Evolutionary conservation across 2,797 vertebrate species (phyloP).

Genomic region (Manis pentadactyla): DNA sequence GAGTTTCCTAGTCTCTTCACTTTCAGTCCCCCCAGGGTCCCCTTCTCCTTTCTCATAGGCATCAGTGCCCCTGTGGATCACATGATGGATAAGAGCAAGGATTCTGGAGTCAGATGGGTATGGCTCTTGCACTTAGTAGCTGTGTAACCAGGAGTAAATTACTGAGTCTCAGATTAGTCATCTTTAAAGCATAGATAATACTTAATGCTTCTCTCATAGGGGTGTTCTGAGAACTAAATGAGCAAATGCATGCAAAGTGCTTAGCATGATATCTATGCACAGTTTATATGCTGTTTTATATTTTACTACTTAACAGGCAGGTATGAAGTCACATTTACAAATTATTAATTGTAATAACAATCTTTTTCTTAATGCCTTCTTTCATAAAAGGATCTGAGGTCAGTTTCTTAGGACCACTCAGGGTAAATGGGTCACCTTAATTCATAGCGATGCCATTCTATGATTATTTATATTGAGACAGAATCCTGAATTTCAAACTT

Average conservation of each 20-base stretch:
- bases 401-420: neutral
- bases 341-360: neutral
- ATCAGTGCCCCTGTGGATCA: neutral
- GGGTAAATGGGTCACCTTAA: neutral
- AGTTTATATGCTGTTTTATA: neutral
- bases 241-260: neutral
- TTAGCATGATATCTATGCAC: neutral
- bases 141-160: neutral
- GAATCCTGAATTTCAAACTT: neutral
- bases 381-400: neutral
- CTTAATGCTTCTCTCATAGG: neutral
- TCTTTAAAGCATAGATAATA: neutral
- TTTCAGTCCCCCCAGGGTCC: neutral
- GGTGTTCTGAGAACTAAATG: neutral
- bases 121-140: neutral
- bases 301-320: neutral
- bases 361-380: neutral
- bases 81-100: neutral
- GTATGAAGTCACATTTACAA: neutral
- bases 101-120: neutral
- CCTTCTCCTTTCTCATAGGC: neutral
- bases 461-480: neutral
- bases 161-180: neutral
- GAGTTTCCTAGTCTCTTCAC: neutral
- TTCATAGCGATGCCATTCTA: neutral